Evolutionary conservation across 1,140 invertebrate genomes (phyloP).

Genomic region (Camponotus vicinus): DNA sequence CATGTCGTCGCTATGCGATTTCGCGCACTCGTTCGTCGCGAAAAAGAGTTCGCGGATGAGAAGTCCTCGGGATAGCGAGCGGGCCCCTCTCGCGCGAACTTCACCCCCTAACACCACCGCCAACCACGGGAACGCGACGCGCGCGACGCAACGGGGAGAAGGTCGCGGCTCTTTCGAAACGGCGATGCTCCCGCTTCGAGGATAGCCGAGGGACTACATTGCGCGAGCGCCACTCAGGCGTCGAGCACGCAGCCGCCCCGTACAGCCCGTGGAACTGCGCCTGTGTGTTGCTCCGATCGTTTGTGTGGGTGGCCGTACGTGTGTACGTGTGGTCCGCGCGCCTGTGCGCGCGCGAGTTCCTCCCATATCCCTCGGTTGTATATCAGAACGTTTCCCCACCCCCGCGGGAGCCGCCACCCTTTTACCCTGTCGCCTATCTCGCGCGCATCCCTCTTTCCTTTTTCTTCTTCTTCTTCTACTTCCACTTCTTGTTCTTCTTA

Average conservation of each 20-base stretch:
- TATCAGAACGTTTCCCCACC: slow-evolving; percentile 61
- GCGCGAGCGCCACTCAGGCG: slow-evolving; percentile 80
- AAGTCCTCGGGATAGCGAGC: neutral
- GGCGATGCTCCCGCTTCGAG: slow-evolving; percentile 81
- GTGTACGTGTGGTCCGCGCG: slow-evolving; percentile 20
- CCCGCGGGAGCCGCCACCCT: slow-evolving; percentile 54
- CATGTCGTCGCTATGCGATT: neutral
- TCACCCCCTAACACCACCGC: slow-evolving; percentile 29
- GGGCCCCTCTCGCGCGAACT: slow-evolving; percentile 49
- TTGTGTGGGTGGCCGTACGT: slow-evolving; percentile 8
- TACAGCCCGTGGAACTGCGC: slow-evolving; percentile 63
- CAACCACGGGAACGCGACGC: slow-evolving; percentile 47
- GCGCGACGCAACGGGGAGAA: slow-evolving; percentile 68
- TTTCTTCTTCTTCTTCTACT: slow-evolving; percentile 20
- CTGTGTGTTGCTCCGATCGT: slow-evolving; percentile 14
- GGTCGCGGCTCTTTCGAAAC: slow-evolving; percentile 77
- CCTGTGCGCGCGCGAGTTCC: slow-evolving; percentile 47
- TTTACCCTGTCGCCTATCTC: slow-evolving; percentile 20
- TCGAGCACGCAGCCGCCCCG: slow-evolving; percentile 81
- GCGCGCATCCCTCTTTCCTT: slow-evolving; percentile 2
- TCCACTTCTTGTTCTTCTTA: neutral
- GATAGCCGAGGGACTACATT: slow-evolving; percentile 83
- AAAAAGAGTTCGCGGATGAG: neutral
- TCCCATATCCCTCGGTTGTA: slow-evolving; percentile 59
- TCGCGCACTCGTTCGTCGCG: neutral